Base-by-base conservation (phyloP, 2,113 vertebrate species). In the Oreotrochilus melanogaster region DNA sequence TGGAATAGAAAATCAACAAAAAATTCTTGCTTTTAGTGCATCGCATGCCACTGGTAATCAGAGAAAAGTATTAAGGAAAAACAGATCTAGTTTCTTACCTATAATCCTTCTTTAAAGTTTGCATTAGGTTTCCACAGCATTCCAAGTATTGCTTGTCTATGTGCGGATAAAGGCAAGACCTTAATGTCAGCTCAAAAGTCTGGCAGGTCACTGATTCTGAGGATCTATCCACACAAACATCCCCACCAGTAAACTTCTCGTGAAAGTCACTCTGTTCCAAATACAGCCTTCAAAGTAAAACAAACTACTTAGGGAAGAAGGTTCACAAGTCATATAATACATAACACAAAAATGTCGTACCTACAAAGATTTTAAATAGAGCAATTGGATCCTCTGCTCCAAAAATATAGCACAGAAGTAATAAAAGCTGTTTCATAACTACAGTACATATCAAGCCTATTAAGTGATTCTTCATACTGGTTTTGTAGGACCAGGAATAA, bases 61-160 rank as follows among this genome's bases (percentile, higher is more conserved):
- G 37, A 67, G 33, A 65, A 47, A 33, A 54, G 19, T 3, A 1
- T 11, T 47, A 78, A 39, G 37, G n/a, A 66, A 80, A 85, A 86
- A 1, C 5, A 82, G 43, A 67, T 42, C 37, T 78, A n/a, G 42
- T 87, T 72, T 78, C 96, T 97, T 94, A 99, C 99, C 98, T 99
- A 95, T 99, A 99, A 97, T 99, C 99, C 92, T 99, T 99, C 88
- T 99, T 99, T 66, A 99, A 98, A 14, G 99, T 99, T 89, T 97
- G 98, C 99, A 99, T 99, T 91, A 99, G 98, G 96, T 99, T 99
- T 39, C 99, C 99, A 93, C 99, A 99, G 97, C 99, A 99, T 88
- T 99, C 98, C 22, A 99, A 97, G 95, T 99, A 99, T n/a, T 99
- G 98, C 84, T 97, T 98, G 93, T 99, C 98, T 85, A 99, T 99